These are phyloP conservation scores for Piscicola geometra DNA, from an alignment of 2,888 invertebrate species.

Conservation along the genomic window DNA sequence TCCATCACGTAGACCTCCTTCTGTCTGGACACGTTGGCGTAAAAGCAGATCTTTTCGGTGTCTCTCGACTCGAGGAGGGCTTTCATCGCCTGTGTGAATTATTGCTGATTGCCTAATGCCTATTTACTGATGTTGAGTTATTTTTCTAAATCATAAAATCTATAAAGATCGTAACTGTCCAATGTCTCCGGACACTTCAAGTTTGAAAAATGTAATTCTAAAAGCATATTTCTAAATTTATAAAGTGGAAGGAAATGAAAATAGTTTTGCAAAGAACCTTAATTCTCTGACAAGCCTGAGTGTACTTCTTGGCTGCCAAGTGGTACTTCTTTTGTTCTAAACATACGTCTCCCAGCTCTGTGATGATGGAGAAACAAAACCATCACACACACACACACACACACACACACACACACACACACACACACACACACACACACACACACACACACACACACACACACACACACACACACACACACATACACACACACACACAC, in stretches of 20 bases:
- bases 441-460: conserved; percentile 18
- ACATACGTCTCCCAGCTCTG: conserved; percentile 81
- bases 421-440: conserved; percentile 19
- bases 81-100: conserved; percentile 75
- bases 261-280: no score
- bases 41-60: conserved; percentile 91
- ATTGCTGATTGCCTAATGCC: no score
- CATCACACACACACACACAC: conserved; percentile 12
- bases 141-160: no score
- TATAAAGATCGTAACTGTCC: not conserved
- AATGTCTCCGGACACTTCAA: not conserved
- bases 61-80: conserved; percentile 93
- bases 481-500: conserved; percentile 18
- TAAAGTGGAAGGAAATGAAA: not conserved
- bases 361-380: no score
- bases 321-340: conserved; percentile 89
- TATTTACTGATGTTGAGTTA: no score
- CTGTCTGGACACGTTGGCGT: conserved; percentile 87
- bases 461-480: conserved; percentile 19
- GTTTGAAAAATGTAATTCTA: not conserved
- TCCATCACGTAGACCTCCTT: conserved; percentile 93
- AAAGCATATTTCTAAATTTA: not conserved
- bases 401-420: conserved; percentile 19
- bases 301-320: conserved; percentile 91
- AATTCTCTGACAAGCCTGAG: conserved; percentile 83